Evolutionary conservation across 1,140 invertebrate species (phyloP).

Genomic region (Drosophila sp.): DNA sequence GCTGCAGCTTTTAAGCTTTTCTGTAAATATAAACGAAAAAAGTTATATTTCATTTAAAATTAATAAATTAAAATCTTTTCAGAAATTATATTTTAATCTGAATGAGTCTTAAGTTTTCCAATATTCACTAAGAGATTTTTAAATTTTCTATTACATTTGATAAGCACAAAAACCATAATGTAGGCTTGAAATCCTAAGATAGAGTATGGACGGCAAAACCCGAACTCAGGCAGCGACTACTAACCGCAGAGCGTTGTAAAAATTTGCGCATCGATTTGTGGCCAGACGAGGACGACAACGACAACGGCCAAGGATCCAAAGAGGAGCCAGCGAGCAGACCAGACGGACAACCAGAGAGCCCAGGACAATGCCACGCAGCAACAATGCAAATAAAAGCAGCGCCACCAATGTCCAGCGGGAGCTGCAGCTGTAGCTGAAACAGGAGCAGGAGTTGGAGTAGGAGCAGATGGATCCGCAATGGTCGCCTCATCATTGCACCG

Average conservation of each 20-base stretch:
- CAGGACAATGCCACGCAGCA: conserved; percentile 42
- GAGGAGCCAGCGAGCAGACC: conserved; percentile 9
- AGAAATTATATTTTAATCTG: too few species aligned
- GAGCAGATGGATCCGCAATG: conserved; percentile 18
- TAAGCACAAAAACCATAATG: too few species aligned
- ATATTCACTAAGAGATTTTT: too few species aligned
- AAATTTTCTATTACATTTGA: too few species aligned
- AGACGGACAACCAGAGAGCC: not conserved
- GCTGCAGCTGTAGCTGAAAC: conserved; percentile 27
- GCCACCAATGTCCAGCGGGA: conserved; percentile 38
- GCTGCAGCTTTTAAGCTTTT: too few species aligned
- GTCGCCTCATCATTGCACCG: conserved; percentile 56
- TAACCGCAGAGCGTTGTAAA: conserved; percentile 75
- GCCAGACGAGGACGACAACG: conserved; percentile 60
- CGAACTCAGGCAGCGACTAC: conserved; percentile 40
- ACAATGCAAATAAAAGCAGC: conserved; percentile 39
- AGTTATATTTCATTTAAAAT: too few species aligned
- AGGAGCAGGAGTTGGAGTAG: not conserved
- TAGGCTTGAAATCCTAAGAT: not conserved
- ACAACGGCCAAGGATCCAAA: conserved; percentile 49
- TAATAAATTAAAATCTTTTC: too few species aligned
- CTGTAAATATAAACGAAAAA: too few species aligned
- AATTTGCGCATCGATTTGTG: conserved; percentile 80
- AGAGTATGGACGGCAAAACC: conserved; percentile 33
- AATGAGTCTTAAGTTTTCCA: too few species aligned